phyloP scores from a whole-genome alignment of 2,113 vertebrate genomes.

The Pelecanus crispus region DNA sequence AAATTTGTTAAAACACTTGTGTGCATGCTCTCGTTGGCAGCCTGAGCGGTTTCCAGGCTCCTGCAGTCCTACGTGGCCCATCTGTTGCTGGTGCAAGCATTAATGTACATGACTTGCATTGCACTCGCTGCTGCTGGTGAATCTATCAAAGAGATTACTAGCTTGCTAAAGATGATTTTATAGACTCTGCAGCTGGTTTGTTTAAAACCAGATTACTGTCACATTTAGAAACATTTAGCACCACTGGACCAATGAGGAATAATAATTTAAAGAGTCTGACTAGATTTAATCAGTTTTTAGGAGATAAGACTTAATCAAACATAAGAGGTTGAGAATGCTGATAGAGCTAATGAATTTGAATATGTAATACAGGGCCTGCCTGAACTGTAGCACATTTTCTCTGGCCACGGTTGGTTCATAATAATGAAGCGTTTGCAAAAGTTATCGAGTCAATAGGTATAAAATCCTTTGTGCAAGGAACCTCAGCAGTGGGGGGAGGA shows the following conservation, averaged over 20 bases:
- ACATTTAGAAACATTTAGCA: constrained; percentile 34
- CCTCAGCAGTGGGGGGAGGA: not conserved
- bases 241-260: not conserved
- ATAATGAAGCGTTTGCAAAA: not conserved
- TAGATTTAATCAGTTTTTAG: constrained; percentile 39
- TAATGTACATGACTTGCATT: not conserved
- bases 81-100: not conserved
- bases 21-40: not conserved
- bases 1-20: not conserved
- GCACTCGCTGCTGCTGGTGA: not conserved
- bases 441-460: not conserved
- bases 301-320: constrained; percentile 42
- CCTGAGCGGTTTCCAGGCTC: not conserved
- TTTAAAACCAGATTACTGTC: constrained; percentile 59
- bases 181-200: constrained; percentile 42
- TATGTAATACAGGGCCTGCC: not conserved
- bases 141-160: not conserved
- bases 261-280: not conserved
- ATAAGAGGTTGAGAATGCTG: not conserved
- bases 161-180: constrained; percentile 26
- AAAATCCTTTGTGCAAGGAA: not conserved
- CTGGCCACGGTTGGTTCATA: not conserved
- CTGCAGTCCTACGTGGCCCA: not conserved
- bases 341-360: not conserved
- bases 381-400: not conserved